Evolutionary conservation across 2,888 invertebrate species (phyloP).

Genomic region (Eudasyphora cyanicolor): DNA sequence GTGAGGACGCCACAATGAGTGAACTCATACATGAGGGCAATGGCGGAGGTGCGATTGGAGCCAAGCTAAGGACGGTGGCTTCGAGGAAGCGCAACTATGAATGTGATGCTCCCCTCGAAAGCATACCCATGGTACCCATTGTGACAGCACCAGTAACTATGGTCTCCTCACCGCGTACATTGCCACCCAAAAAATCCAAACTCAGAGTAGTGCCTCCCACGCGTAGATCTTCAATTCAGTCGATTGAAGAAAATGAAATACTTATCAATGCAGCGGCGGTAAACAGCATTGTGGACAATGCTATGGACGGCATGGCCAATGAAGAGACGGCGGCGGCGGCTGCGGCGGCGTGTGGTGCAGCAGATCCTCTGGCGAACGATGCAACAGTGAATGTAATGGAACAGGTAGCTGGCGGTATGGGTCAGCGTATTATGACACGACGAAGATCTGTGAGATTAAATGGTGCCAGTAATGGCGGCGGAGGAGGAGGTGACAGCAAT

Average conservation of each 20-base stretch:
- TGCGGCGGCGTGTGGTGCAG: too few relatives aligned
- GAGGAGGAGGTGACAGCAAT: constrained; percentile 67
- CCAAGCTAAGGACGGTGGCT: constrained; percentile 68
- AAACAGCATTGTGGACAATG: constrained; percentile 70
- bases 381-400: constrained; percentile 50
- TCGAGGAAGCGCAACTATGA: constrained; percentile 78
- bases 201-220: constrained; percentile 69
- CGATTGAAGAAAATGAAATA: constrained; percentile 64
- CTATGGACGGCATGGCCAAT: constrained; percentile 71
- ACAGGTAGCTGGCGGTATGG: constrained; percentile 49
- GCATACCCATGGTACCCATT: constrained; percentile 12
- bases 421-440: constrained; percentile 73
- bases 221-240: constrained; percentile 69
- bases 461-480: constrained; percentile 67
- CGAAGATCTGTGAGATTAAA: constrained; percentile 75
- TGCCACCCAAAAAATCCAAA: constrained; percentile 76
- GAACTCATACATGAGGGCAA: constrained; percentile 60
- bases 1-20: constrained; percentile 62
- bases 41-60: constrained; percentile 59
- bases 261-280: constrained; percentile 38
- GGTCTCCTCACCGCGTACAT: constrained; percentile 72
- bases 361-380: constrained; percentile 46
- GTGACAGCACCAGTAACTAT: constrained; percentile 54
- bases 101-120: constrained; percentile 54
- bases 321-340: constrained; percentile 69